A percentile compares a stretch with the other conserved stretches of the same genome.
These are phyloP conservation scores for Epinephelus lanceolatus DNA, from an alignment of 2,113 vertebrate species.

Conservation along the genomic window DNA sequence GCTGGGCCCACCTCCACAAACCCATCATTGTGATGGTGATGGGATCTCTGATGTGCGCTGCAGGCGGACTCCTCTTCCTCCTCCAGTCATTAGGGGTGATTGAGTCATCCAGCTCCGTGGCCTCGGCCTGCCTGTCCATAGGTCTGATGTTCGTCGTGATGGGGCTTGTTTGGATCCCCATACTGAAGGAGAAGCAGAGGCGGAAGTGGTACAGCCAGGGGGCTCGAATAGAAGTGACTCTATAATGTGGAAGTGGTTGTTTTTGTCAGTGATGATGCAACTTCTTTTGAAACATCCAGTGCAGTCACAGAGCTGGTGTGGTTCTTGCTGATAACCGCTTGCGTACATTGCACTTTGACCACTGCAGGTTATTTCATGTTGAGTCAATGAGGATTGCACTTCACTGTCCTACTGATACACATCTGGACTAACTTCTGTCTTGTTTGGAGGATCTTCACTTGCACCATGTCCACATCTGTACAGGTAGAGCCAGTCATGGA, in stretches of 20 bases:
- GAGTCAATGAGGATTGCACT: background rate
- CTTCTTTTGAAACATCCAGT: slow-evolving; percentile 16
- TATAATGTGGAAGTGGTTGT: background rate
- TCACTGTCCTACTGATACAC: background rate
- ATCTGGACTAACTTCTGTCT: slow-evolving; percentile 6
- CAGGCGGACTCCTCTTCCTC: slow-evolving; percentile 54
- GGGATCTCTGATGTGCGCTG: slow-evolving; percentile 67
- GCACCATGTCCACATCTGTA: slow-evolving; percentile 66
- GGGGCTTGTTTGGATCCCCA: slow-evolving; percentile 74
- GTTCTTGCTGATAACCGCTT: slow-evolving; percentile 60
- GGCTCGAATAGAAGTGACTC: slow-evolving; percentile 15
- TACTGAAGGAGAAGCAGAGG: slow-evolving; percentile 75
- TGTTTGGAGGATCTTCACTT: background rate
- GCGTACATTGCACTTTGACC: slow-evolving; percentile 75
- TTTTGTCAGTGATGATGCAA: slow-evolving; percentile 28
- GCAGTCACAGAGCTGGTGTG: slow-evolving; percentile 24
- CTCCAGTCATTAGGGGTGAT: slow-evolving; percentile 42
- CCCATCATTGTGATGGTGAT: slow-evolving; percentile 68
- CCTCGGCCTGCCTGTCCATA: slow-evolving; percentile 70
- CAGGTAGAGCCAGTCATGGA: slow-evolving; percentile 68
- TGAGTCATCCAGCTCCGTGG: slow-evolving; percentile 51
- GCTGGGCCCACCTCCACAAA: slow-evolving; percentile 79
- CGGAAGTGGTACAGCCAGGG: slow-evolving; percentile 36
- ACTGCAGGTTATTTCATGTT: slow-evolving; percentile 17
- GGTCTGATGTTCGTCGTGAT: slow-evolving; percentile 78